Percentiles rank a stretch among this genome's conserved stretches.
These are phyloP conservation scores for Coleophora deauratella DNA, from an alignment of 2,888 invertebrate species.

Conservation along the genomic window DNA sequence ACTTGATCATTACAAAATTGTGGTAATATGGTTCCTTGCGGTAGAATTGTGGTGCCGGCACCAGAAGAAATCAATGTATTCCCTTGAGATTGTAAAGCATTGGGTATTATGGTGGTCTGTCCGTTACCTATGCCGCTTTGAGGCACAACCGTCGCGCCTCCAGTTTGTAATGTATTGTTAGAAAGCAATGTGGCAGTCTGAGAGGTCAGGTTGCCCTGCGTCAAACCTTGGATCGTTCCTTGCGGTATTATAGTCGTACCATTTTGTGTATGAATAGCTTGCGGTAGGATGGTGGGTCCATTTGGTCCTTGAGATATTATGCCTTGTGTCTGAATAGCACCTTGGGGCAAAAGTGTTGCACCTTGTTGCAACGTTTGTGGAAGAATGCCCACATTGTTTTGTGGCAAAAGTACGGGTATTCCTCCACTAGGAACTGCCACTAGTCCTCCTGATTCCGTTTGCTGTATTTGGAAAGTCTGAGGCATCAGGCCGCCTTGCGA, in stretches of 20 bases:
- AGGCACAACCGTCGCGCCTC: constrained; percentile 56
- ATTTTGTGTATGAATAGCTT: constrained; percentile 71
- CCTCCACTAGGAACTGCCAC: constrained; percentile 75
- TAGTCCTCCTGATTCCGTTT: constrained; percentile 75
- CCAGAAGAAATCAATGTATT: constrained; percentile 65
- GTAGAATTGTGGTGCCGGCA: constrained; percentile 75
- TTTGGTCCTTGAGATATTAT: constrained; percentile 69
- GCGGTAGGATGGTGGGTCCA: constrained; percentile 76
- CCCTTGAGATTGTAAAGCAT: constrained; percentile 68
- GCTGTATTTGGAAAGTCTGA: constrained; percentile 75
- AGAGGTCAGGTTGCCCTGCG: constrained; percentile 48
- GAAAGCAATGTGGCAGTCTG: constrained; percentile 56
- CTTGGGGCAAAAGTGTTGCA: constrained; percentile 72
- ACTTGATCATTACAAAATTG: constrained; percentile 76
- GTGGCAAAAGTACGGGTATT: constrained; percentile 69
- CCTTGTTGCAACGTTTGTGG: constrained; percentile 71
- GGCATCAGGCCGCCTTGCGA: constrained; percentile 71
- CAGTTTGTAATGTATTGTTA: constrained; percentile 54
- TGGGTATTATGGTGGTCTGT: constrained; percentile 65
- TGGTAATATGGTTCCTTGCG: constrained; percentile 71
- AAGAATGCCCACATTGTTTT: constrained; percentile 69
- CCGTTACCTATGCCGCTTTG: constrained; percentile 67
- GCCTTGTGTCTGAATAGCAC: constrained; percentile 68
- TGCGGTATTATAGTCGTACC: constrained; percentile 78
- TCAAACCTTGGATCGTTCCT: constrained; percentile 62